Evolutionary conservation across 2,113 vertebrate genomes (phyloP), one percentile per base, ranked within the genome.

Genomic region (Pygoscelis antarcticus): DNA sequence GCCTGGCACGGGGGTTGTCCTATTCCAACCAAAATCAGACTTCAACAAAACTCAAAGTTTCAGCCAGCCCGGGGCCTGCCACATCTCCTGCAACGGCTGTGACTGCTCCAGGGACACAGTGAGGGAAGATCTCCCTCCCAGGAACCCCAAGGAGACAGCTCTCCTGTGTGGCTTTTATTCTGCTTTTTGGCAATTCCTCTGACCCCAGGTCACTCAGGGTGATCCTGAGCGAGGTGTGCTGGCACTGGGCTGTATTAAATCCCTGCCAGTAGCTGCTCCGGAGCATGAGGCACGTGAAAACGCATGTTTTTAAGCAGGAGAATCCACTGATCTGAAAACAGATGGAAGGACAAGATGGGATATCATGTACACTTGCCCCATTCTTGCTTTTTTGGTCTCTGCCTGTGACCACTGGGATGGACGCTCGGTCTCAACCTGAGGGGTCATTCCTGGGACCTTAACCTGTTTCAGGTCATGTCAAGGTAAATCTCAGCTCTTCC

Each of bases 311-410:
- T 25, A 58, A 68, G 36, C 27, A 57, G 40, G n/a, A 76, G 32
- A 86, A 78, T 10, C 5, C 22, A 12, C 60, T 13, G 26, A 10
- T 29, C 34, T 52, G 36, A 81, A 61, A 51, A 62, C 3, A 60
- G 30, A 40, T 20, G 13, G 38, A 60, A 74, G 30, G 7, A 25
- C 0, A 0, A n/a, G 6, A 11, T 16, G 16, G 55, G 60, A 18
- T 29, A n/a, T 38, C 17, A 36, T 6, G 11, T 6, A 58, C 27
- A 16, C 7, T 16, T 40, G 23, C 2, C 10, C 12, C 3, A 3
- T 32, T 88, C 46, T 54, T 58, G 60, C 4, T 30, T 23, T 65
- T 65, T 27, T 47, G 32, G 13, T 55, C 17, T 26, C 34, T 91
- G 54, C 15, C 54, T 89, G 68, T 66, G 55, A 75, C 2, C 55